Conservation (phyloP, 2,888 invertebrate species). For the Lysandra coridon region DNA sequence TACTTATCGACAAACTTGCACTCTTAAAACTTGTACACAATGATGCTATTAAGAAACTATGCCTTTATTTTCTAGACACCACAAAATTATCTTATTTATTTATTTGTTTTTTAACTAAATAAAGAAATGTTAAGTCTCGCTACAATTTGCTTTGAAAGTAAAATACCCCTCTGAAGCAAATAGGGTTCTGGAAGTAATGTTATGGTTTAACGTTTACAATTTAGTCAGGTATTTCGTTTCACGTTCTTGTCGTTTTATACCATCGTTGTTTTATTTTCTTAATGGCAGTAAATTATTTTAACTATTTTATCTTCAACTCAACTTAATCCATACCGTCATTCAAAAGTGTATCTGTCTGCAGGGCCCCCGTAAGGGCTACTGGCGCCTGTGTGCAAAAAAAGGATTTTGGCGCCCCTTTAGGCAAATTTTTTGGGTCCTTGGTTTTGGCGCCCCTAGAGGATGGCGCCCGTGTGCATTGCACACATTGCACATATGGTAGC, state of each 20-base stretch:
- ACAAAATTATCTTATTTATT: background rate
- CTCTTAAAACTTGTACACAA: too few relatives aligned
- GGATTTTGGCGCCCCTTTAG: too few relatives aligned
- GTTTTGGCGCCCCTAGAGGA: too few relatives aligned
- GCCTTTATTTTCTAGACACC: background rate
- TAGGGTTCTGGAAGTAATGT: background rate
- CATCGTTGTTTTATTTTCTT: background rate
- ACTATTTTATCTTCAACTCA: too few relatives aligned
- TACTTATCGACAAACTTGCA: too few relatives aligned
- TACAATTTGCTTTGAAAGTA: background rate
- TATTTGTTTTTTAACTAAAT: background rate
- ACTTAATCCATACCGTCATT: too few relatives aligned
- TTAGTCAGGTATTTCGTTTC: background rate
- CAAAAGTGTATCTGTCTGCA: too few relatives aligned
- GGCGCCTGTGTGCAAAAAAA: too few relatives aligned
- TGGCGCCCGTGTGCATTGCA: too few relatives aligned
- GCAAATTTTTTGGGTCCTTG: too few relatives aligned
- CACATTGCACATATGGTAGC: too few relatives aligned
- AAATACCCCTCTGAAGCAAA: conserved; percentile 2
- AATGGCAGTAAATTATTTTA: background rate
- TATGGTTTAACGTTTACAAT: background rate
- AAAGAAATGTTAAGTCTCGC: background rate
- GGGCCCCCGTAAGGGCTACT: too few relatives aligned
- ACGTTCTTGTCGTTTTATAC: background rate
- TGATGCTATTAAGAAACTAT: background rate